Base-by-base conservation (phyloP, 2,797 vertebrate species). In the Amphiprion clarkii region DNA sequence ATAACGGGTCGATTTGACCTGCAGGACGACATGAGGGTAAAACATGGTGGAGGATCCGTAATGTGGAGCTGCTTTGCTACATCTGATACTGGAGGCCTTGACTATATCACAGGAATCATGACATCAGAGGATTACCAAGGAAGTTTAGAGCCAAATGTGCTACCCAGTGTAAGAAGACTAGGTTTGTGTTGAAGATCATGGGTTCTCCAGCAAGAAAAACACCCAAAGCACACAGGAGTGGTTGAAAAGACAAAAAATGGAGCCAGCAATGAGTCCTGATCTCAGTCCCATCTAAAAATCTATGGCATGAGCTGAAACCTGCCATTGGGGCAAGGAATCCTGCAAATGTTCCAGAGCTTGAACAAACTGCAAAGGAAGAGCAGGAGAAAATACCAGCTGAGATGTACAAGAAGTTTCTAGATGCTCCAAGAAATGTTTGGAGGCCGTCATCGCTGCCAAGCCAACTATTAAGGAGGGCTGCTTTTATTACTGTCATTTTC, bases 341-440 rank as follows among this genome's bases (percentile, higher is more conserved):
- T 57, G 7, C 36, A 64, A 64, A 69, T 33, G 17, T 44, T 6
- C 54, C 63, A 76, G 61, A 57, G 40, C 27, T 21, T 33, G 31
- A 33, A 33, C 31, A 33, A 63, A 29, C 8, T 36, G 27, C 17
- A 69, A 12, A 5, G 44, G 27, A 55, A 63, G 9, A 61, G 8
- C 29, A 19, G 2, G 17, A 46, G 46, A 36, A 55, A 55, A 42
- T 42, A 42, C 40, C 14, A 54, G 9, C 23, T 31, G 36, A 54
- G 23, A 57, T 14, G 10, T 54, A 39, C 27, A 54, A 19, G 14
- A 56, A 55, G 12, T 12, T 14, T 73, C 7, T 17, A 56, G 44
- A 54, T 17, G 39, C 48, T 9, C 36, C 4, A 3, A 27, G 48
- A 54, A 39, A 63, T 42, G 48, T 57, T 49, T 62, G 19, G 52